A percentile compares a stretch with the other conserved stretches of the same genome.
Conservation (phyloP, 2,888 invertebrate species). For the Thera britannica region DNA sequence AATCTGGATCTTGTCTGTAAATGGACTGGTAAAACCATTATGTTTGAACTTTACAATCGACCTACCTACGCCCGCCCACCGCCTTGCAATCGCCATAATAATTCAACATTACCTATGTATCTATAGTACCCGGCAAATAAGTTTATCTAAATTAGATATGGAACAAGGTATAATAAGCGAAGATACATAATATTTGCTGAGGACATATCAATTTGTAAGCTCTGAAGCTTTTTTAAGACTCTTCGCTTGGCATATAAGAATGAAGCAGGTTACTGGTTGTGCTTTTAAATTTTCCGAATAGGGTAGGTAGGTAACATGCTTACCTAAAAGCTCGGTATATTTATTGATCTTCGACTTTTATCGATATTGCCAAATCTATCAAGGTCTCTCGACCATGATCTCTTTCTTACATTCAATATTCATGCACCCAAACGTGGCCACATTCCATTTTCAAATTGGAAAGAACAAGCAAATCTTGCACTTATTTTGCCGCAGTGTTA, state of each 20-base stretch:
- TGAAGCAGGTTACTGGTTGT: no score
- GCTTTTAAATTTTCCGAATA: no score
- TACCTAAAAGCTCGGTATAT: background rate
- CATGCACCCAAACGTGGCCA: conserved; percentile 26
- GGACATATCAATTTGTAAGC: no score
- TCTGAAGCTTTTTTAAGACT: no score
- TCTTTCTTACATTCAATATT: conserved; percentile 34
- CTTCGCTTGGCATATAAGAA: no score
- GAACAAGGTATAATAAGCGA: background rate
- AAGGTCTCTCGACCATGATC: conserved; percentile 34
- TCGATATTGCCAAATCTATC: conserved; percentile 35
- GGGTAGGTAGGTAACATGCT: background rate
- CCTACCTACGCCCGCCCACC: conserved; percentile 46
- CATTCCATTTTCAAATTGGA: conserved; percentile 24
- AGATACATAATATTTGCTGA: background rate
- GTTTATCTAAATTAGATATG: background rate
- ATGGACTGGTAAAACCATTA: conserved; percentile 30
- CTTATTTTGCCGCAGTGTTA: conserved; percentile 16
- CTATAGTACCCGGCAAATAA: conserved; percentile 8
- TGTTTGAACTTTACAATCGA: conserved; percentile 41
- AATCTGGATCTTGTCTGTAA: conserved; percentile 33
- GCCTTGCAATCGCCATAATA: conserved; percentile 26
- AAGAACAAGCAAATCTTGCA: conserved; percentile 21
- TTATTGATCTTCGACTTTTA: conserved; percentile 10
- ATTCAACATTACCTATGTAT: conserved; percentile 5